Percentiles rank a stretch among this genome's conserved stretches.
Evolutionary conservation across 2,113 vertebrate species (phyloP).

Genomic region (Semicossyphus pulcher): DNA sequence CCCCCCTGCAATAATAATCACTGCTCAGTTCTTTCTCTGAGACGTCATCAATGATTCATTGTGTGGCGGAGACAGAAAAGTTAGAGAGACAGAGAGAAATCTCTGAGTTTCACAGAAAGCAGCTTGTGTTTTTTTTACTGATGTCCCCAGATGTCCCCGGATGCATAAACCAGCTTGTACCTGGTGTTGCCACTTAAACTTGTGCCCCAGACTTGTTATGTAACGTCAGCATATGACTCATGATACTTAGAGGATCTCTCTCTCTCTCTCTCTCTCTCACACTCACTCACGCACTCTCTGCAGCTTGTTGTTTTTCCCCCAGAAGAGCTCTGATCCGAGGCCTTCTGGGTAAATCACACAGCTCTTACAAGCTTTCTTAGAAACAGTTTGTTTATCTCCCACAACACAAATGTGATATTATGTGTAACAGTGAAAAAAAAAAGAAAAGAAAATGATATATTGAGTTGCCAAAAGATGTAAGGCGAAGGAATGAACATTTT

Average conservation of each 20-base stretch:
- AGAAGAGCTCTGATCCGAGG: constrained; percentile 14
- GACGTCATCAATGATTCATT: constrained; percentile 46
- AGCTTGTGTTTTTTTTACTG: neutral
- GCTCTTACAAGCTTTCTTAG: neutral
- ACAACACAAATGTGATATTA: constrained; percentile 2
- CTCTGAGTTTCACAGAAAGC: neutral
- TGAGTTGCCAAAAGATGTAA: neutral
- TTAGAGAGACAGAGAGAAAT: constrained; percentile 19
- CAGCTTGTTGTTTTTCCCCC: constrained; percentile 6
- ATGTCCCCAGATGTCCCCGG: neutral
- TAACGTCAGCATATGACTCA: constrained; percentile 56
- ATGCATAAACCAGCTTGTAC: constrained; percentile 5
- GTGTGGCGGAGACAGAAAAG: constrained; percentile 16
- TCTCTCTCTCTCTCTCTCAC: neutral
- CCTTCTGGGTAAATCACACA: constrained; percentile 30
- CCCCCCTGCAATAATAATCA: constrained; percentile 65
- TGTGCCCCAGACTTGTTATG: constrained; percentile 48
- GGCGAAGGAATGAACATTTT: too few species aligned
- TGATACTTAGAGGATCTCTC: constrained; percentile 27
- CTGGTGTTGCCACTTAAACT: constrained; percentile 34
- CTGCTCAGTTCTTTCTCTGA: constrained; percentile 40
- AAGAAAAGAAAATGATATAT: too few species aligned
- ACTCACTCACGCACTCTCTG: constrained; percentile 13
- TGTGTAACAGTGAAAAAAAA: neutral
- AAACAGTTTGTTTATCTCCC: constrained; percentile 18